Evolutionary conservation across 1,140 invertebrate genomes (phyloP), one percentile per base, ranked within the genome.

Genomic region (Drosophila persimilis): DNA sequence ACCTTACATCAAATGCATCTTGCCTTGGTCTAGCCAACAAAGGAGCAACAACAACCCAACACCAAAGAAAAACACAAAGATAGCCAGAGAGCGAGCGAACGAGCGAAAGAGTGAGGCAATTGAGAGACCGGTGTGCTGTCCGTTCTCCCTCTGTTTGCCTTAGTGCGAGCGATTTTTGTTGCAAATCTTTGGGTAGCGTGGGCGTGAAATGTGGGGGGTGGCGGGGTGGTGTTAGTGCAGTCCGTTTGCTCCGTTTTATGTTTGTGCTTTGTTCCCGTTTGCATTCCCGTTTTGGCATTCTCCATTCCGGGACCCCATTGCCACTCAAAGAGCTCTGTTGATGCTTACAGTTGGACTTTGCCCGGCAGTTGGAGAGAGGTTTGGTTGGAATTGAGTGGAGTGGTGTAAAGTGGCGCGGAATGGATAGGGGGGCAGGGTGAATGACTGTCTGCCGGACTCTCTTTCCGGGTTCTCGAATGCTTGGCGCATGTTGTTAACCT

Each of bases 401-500:
- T 20, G 11, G 63, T 31, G 31, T 73, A 17, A 58, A 13, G 22
- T 22, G 35, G 53, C 55, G 22, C 61, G n/a, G 61, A n/a, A 17
- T 22, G 35, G 53, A 60, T 5, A 35, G 39, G n/a, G 20, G 6
- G 31, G 31, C 46, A 52, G 50, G 56, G 52, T 47, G 59, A 62
- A 58, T 67, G 35, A 51, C 54, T 45, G 13, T 43, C 43, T 53
- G 65, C 52, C 51, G 58, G n/a, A 57, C 39, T 58, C 58, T 59
- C 59, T 63, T 86, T 84, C 80, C 80, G 80, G 81, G 77, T 84
- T 85, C 60, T 48, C 52, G 53, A 77, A 26, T 26, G 24, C 24
- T 0, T 6, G 24, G 24, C 24, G 24, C 6, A 63, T 80, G 80
- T 80, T 85, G 77, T 85, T 84, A 85, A 84, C 80, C 80, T 65